These are phyloP conservation scores for Tenthredo notha DNA, from an alignment of 2,888 invertebrate genomes.

Conservation along the genomic window DNA sequence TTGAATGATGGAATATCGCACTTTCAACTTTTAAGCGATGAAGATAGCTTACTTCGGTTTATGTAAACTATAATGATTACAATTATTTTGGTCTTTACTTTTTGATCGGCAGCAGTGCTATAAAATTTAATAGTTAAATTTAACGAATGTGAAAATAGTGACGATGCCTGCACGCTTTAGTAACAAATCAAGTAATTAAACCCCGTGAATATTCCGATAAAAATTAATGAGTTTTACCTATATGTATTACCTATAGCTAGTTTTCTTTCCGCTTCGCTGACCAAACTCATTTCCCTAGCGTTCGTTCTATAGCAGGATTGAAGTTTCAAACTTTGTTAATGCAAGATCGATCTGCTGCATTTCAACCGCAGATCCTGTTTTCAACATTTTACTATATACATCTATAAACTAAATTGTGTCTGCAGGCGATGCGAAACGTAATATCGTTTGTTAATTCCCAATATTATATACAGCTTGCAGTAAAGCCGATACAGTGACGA, in stretches of 20 bases:
- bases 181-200: slow-evolving; percentile 27
- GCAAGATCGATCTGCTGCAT: slow-evolving; percentile 3
- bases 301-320: neutral
- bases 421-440: neutral
- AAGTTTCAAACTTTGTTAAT: slow-evolving; percentile 22
- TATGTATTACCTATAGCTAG: neutral
- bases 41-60: slow-evolving; percentile 22
- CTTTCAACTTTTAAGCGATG: neutral
- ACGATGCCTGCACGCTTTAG: slow-evolving; percentile 2
- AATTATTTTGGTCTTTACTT: neutral
- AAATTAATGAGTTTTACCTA: slow-evolving; percentile 21
- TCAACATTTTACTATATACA: neutral
- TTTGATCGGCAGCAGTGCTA: neutral
- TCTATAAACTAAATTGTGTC: neutral
- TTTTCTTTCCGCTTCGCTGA: slow-evolving; percentile 9
- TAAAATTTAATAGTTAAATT: slow-evolving; percentile 18
- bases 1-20: neutral
- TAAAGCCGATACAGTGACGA: slow-evolving; percentile 59
- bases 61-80: neutral
- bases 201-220: slow-evolving; percentile 5
- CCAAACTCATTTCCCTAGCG: slow-evolving; percentile 26
- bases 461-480: neutral
- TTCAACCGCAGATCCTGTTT: neutral
- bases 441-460: neutral
- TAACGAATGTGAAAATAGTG: neutral